Percentiles rank a stretch among this genome's conserved stretches.
Conservation (phyloP, 2,888 invertebrate species). For the Scaptomyza cyrtandrae region DNA sequence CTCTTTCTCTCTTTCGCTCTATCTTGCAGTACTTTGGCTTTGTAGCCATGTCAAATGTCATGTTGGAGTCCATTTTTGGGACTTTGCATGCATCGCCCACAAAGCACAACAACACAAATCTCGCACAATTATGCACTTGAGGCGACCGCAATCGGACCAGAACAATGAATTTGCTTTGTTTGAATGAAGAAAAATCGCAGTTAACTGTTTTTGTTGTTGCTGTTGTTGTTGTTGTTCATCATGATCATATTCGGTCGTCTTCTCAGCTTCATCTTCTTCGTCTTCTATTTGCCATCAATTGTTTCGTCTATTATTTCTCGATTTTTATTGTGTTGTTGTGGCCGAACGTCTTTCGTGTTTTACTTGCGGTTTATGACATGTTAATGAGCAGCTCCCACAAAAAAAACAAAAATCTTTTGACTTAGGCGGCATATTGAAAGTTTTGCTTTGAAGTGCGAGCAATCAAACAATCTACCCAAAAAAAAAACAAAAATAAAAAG, state of each 20-base stretch:
- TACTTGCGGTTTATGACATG: constrained; percentile 76
- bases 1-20: neutral
- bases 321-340: constrained; percentile 32
- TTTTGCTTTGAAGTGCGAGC: constrained; percentile 55
- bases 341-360: constrained; percentile 25
- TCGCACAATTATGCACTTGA: constrained; percentile 55
- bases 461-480: constrained; percentile 45
- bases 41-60: constrained; percentile 69
- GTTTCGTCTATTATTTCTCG: constrained; percentile 38
- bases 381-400: constrained; percentile 69
- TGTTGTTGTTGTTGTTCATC: constrained; percentile 26
- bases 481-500: neutral
- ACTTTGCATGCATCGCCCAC: constrained; percentile 47
- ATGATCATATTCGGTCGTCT: constrained; percentile 1
- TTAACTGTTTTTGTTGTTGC: constrained; percentile 7
- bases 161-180: constrained; percentile 66
- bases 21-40: too few species aligned
- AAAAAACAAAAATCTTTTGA: constrained; percentile 20
- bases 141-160: constrained; percentile 16
- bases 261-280: neutral
- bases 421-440: constrained; percentile 49
- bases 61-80: constrained; percentile 38
- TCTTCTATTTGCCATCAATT: constrained; percentile 39
- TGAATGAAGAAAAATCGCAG: neutral
- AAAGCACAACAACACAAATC: neutral